A percentile compares a stretch with the other conserved stretches of the same genome.
Evolutionary conservation across 2,888 invertebrate species (phyloP).

Genomic region (Venusia cambrica): DNA sequence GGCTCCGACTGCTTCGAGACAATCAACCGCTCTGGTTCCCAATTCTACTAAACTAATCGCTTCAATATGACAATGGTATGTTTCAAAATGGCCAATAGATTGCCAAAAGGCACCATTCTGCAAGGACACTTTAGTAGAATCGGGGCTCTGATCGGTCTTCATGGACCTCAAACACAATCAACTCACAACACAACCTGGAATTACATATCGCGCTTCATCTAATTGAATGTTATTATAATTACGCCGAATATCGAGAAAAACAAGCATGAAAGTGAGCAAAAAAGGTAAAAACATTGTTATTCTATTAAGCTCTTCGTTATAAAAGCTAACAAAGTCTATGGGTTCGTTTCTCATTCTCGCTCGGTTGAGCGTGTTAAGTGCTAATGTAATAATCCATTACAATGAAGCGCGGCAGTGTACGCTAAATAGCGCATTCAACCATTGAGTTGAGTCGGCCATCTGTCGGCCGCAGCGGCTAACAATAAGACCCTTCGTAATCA

Average conservation of each 20-base stretch:
- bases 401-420: slow-evolving; percentile 74
- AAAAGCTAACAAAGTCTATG: slow-evolving; percentile 60
- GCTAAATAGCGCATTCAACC: slow-evolving; percentile 79
- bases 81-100: too few species aligned
- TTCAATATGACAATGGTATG: too few species aligned
- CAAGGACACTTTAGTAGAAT: too few species aligned
- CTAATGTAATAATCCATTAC: slow-evolving; percentile 81
- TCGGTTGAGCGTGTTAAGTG: slow-evolving; percentile 77
- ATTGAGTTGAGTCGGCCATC: slow-evolving; percentile 67
- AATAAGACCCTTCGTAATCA: slow-evolving; percentile 69
- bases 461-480: slow-evolving; percentile 71
- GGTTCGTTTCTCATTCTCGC: slow-evolving; percentile 66
- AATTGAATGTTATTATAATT: slow-evolving; percentile 47
- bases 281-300: slow-evolving; percentile 58
- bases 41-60: too few species aligned
- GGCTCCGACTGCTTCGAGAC: slow-evolving; percentile 19
- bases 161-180: too few species aligned
- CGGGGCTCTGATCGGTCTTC: too few species aligned
- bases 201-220: too few species aligned
- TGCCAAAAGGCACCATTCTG: too few species aligned
- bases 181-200: slow-evolving; percentile 41
- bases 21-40: slow-evolving; percentile 12
- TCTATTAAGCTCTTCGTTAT: slow-evolving; percentile 54
- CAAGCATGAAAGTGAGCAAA: slow-evolving; percentile 44
- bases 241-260: slow-evolving; percentile 44